Base-by-base conservation (phyloP, 2,797 vertebrate species). In the Potorous gilbertii region DNA sequence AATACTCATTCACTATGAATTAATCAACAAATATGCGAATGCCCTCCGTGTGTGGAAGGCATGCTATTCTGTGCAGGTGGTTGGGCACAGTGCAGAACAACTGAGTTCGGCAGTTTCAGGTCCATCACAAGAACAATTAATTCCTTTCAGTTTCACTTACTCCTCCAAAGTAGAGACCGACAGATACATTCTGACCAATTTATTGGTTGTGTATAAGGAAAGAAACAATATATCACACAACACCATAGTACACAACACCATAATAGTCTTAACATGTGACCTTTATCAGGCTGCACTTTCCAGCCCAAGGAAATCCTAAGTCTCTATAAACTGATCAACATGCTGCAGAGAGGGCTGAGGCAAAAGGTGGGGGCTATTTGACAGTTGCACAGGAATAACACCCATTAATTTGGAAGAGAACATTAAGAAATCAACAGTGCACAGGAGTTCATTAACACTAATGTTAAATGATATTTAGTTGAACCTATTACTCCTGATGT, bases 291-390 rank as follows among this genome's bases (percentile, higher is more conserved):
- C 54, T 54, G 52, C 3, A 31, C 34, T 31, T 46, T 92, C 90
- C 66, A 87, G 54, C n/a, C 93, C 90, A 10, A 31, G 89, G 31
- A 55, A 31, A 90, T 27, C 57, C n/a, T 89, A 92, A 93, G 46
- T 87, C 50, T 97, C 94, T 89, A 57, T 90, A 94, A 90, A 91
- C 59, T 56, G 91, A 90, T 21, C 74, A 62, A 31, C 57, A 91
- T 81, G 31, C 34, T 54, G n/a, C 24, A 13, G 54, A 0, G 90
- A 81, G 34, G 66, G 91, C 40, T 92, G 74, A 93, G 18, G 81
- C 8, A n/a, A 34, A 93, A 54, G 93, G 62, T 1, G 3, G 81
- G 56, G 95, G 92, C 24, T 90, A 89, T 90, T 1, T 40, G 90
- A 54, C 57, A 93, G 94, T 54, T 52, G 55, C 34, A 34, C 3